Evolutionary conservation across 2,888 invertebrate species (phyloP).

Genomic region (Drosophila mimica): DNA sequence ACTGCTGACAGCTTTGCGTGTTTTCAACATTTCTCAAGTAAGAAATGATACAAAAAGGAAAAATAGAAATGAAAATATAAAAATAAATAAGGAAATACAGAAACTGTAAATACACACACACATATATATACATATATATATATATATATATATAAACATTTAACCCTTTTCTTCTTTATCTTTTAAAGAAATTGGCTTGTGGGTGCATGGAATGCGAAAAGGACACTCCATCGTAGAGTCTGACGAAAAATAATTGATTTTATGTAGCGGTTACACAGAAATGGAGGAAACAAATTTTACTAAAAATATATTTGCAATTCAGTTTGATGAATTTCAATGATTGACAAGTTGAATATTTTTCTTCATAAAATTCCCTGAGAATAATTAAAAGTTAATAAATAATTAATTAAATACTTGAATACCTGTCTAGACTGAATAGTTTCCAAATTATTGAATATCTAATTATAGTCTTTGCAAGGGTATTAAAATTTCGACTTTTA

Average conservation of each 20-base stretch:
- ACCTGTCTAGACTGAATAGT: not conserved
- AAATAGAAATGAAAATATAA: slow-evolving; percentile 7
- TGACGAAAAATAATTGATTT: slow-evolving; percentile 6
- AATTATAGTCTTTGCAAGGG: not conserved
- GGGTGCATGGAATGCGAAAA: slow-evolving; percentile 48
- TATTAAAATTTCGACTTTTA: slow-evolving; percentile 18
- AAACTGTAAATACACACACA: slow-evolving; percentile 56
- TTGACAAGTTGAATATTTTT: not conserved
- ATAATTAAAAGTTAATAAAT: not conserved
- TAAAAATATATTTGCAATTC: not conserved
- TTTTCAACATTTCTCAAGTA: slow-evolving; percentile 60
- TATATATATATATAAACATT: slow-evolving; percentile 66
- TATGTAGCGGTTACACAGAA: not conserved
- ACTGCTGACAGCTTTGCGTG: slow-evolving; percentile 58
- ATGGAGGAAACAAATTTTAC: not conserved
- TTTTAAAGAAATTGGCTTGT: slow-evolving; percentile 43
- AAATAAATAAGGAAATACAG: slow-evolving; percentile 8
- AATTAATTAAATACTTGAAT: not conserved
- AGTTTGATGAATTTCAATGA: not conserved
- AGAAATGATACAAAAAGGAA: slow-evolving; percentile 40
- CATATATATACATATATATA: slow-evolving; percentile 31
- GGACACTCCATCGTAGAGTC: slow-evolving; percentile 38
- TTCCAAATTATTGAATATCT: not conserved
- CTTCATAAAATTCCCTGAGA: too few species aligned
- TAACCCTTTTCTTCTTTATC: slow-evolving; percentile 65